A percentile compares a stretch with the other conserved stretches of the same genome.
Conservation (phyloP, 2,797 vertebrate genomes). For the Cygnus olor region DNA sequence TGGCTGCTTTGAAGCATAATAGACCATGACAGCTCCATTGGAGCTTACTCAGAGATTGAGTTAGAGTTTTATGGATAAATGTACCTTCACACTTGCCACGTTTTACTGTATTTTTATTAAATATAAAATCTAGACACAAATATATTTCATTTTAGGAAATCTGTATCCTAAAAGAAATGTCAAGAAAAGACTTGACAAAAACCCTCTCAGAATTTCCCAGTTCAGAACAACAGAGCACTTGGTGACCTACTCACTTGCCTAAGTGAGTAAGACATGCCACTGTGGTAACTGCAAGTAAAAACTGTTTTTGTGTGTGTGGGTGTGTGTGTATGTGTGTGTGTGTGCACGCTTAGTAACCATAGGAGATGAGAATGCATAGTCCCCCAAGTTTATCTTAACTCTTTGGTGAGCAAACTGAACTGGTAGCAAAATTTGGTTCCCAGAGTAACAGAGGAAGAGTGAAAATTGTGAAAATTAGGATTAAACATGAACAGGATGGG, state of each 20-base stretch:
- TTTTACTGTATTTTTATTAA: not conserved
- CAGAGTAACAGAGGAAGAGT: not conserved
- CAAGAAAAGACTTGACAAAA: not conserved
- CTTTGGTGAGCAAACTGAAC: not conserved
- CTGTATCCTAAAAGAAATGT: not conserved
- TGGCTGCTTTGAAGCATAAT: conserved; percentile 34
- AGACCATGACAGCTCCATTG: conserved; percentile 37
- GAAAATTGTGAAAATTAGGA: not conserved
- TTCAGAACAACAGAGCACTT: not conserved
- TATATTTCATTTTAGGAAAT: not conserved
- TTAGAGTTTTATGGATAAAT: not conserved
- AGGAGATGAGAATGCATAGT: not conserved
- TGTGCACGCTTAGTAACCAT: not conserved
- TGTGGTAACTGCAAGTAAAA: not conserved
- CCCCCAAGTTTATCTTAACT: not conserved
- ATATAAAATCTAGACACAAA: not conserved
- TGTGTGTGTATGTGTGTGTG: too few species aligned
- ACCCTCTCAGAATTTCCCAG: not conserved
- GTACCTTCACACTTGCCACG: not conserved
- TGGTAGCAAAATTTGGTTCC: not conserved
- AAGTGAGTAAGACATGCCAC: not conserved
- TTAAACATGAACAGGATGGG: not conserved
- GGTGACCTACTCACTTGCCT: not conserved
- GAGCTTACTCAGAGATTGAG: conserved; percentile 14
- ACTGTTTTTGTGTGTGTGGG: not conserved